These are phyloP conservation scores for Pygmarrhopalites habei DNA, from an alignment of 1,140 invertebrate species.

Conservation along the genomic window DNA sequence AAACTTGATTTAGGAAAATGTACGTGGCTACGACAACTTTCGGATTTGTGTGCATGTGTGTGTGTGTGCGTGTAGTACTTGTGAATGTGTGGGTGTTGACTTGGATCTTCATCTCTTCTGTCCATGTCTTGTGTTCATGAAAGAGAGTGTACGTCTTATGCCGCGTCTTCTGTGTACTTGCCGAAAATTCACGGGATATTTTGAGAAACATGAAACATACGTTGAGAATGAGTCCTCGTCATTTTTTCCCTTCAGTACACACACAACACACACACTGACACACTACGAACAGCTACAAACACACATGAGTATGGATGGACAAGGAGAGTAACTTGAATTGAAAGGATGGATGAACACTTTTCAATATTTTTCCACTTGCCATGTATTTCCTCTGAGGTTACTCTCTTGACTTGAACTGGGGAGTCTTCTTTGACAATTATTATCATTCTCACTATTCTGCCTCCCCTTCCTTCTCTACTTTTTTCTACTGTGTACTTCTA, in stretches of 20 bases:
- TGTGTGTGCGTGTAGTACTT: no score
- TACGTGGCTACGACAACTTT: no score
- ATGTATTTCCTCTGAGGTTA: no score
- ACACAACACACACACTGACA: neutral
- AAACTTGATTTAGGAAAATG: no score
- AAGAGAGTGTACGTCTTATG: no score
- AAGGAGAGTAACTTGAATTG: neutral
- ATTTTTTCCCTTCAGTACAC: neutral
- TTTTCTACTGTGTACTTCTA: neutral
- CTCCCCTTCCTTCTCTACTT: constrained; percentile 3
- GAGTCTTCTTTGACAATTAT: constrained; percentile 6
- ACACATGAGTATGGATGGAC: neutral
- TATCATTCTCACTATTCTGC: constrained; percentile 2
- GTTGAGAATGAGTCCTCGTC: neutral
- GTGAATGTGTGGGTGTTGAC: no score
- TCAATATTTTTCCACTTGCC: neutral
- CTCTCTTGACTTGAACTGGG: neutral
- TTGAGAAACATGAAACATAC: no score
- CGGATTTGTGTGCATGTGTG: no score
- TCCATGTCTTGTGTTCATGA: no score
- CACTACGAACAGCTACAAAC: neutral
- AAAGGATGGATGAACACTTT: neutral
- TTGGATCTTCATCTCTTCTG: no score
- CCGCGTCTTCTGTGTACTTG: no score
- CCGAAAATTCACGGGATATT: no score